Evolutionary conservation across 1,140 invertebrate genomes (phyloP), one percentile per base, ranked within the genome.

Genomic region (Drosophila ercepeae): DNA sequence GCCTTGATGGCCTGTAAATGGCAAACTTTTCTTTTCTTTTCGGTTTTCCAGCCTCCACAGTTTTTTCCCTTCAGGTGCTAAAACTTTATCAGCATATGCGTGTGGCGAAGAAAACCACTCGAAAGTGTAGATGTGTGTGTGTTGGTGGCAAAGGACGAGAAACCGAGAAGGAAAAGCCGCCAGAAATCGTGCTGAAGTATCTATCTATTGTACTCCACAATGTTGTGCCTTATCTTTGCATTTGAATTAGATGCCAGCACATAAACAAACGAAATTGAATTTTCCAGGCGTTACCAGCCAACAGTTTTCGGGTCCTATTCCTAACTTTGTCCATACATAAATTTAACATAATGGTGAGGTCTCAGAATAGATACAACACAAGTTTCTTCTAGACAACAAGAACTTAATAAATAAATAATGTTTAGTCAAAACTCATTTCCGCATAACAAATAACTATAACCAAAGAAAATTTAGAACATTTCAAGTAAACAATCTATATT

Each of bases 191-290:
- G 71, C 68, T 51, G 55, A 61, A 67, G 77, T 75, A 59, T 82
- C 77, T 59, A 78, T 59, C 75, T 70, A 65, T 78, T 61, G 75
- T 78, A 34, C 58, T 46, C 46, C 45, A 16, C 55, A 67, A 44
- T 65, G 81, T 36, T 83, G 75, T 83, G 81, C 65, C 79, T 81
- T 84, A 79, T 86, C 82, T 84, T 86, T 81, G 77, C 78, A 76
- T 81, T 76, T 79, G 76, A 81, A 84, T 81, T 86, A 76, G 83
- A 65, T 67, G 52, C 45, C 36, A 50, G 61, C 42, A 51, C 72
- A 84, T 88, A 84, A 86, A 84, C 60, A 86, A 73, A 71, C 61
- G 72, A 76, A 86, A 84, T 84, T 86, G 81, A 78, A 84, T 84
- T 86, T 79, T 29, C 32, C 61, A 44, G n/a, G n/a, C n/a, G n/a